Base-by-base conservation (phyloP, 1,140 invertebrate species). In the Drosophila leontia region DNA sequence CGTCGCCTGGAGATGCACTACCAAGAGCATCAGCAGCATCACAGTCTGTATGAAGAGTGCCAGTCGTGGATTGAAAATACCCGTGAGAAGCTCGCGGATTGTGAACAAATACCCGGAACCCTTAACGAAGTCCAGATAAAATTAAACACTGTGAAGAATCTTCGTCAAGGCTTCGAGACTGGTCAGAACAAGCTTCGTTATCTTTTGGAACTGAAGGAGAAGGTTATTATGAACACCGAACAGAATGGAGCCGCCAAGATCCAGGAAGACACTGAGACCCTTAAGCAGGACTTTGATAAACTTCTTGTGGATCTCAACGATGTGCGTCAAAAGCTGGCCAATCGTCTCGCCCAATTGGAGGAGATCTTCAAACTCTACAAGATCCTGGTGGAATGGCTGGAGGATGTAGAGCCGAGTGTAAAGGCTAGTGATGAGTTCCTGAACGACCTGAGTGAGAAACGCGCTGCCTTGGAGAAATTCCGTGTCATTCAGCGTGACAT, bases 181-280 rank as follows among this genome's bases (percentile, higher is more conserved):
- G 97, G 97, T 0, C 97, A 98, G 86, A 98, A 98, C 82, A 98
- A 98, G 92, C 91, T 98, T 8, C 94, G 97, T 15, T 98, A 98
- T 91, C 95, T 97, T 41, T 92, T 97, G n/a, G 98, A 98, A 83
- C 93, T 98, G 0, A 98, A 98, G 92, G 97, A 98, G 92, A 96
- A 96, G 86, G 97, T 98, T 0, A 97, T 98, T 6, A 96, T 98
- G 94, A 98, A 98, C 85, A 98, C 97, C 0, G 97, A 98, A 93
- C 96, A 97, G 74, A 95, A 95, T 71, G 97, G 98, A 2, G 96
- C 96, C 1, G 94, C 95, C 0, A 97, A 97, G 91, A 98, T 98
- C 57, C 95, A 98, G 91, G 97, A 98, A 91, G 97, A 98, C 79
- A 98, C 97, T 0, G 97, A 98, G 77, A 96, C 96, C 77, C 92